These are phyloP conservation scores for Araneus ventricosus DNA, from an alignment of 1,140 invertebrate genomes.

Conservation along the genomic window DNA sequence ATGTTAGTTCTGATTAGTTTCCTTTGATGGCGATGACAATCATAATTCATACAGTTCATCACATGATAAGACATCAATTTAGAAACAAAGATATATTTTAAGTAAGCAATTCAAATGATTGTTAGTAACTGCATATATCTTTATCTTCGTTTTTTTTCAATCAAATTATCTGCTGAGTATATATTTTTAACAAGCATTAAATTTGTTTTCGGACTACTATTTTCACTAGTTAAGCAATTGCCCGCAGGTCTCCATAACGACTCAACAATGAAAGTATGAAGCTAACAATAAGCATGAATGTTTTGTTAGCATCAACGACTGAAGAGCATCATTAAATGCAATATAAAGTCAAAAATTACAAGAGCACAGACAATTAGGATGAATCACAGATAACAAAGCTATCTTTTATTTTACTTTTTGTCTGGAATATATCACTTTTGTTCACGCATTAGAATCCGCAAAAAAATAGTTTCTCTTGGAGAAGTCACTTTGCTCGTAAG, in stretches of 20 bases:
- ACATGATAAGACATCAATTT: background rate
- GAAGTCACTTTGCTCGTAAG: slow-evolving; percentile 19
- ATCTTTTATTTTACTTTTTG: background rate
- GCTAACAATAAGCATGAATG: slow-evolving; percentile 16
- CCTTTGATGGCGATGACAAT: too few species aligned
- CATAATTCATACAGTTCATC: too few species aligned
- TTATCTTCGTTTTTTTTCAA: background rate
- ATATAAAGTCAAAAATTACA: background rate
- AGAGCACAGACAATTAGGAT: slow-evolving; percentile 10
- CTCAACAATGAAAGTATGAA: background rate
- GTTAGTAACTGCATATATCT: background rate
- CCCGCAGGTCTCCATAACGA: background rate
- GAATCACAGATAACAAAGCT: slow-evolving; percentile 43
- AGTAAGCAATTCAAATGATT: background rate
- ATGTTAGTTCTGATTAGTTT: too few species aligned
- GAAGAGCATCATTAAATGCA: slow-evolving; percentile 5
- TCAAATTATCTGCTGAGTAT: background rate
- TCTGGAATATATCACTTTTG: slow-evolving; percentile 54
- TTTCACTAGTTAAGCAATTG: slow-evolving; percentile 8
- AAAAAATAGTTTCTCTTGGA: slow-evolving; percentile 23
- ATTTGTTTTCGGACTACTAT: background rate
- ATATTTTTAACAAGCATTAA: background rate
- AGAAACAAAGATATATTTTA: background rate
- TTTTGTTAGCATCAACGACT: background rate
- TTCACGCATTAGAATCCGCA: background rate